Conservation (phyloP, 1,140 invertebrate species). For the Anthonomus grandis region DNA sequence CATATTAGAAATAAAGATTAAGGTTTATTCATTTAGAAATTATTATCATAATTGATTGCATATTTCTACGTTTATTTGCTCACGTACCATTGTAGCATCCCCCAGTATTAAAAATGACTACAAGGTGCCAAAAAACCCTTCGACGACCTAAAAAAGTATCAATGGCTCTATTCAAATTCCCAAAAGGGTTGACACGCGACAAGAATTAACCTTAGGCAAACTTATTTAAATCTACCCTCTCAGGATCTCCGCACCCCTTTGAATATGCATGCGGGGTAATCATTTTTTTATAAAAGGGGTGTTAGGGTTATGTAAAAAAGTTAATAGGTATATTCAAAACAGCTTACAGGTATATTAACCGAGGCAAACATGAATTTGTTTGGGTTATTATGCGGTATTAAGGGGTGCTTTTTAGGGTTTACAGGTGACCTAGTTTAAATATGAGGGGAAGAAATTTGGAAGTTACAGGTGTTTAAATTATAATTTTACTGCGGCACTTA, state of each 20-base stretch:
- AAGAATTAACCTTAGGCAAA: constrained; percentile 2
- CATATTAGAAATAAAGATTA: too few species aligned
- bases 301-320: constrained; percentile 16
- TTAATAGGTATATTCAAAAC: constrained; percentile 1
- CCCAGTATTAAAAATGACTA: too few species aligned
- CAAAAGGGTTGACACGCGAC: constrained; percentile 13
- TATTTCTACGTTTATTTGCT: too few species aligned
- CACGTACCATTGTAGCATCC: too few species aligned
- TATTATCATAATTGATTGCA: too few species aligned
- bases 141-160: too few species aligned
- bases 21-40: too few species aligned
- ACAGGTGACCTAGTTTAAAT: not conserved
- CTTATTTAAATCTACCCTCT: constrained; percentile 24
- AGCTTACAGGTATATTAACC: constrained; percentile 4
- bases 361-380: constrained; percentile 6
- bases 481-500: too few species aligned
- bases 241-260: constrained; percentile 6
- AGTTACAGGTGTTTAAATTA: not conserved
- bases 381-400: not conserved
- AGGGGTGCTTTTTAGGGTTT: not conserved
- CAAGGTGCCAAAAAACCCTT: too few species aligned
- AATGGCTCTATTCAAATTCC: too few species aligned
- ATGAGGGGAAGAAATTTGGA: not conserved
- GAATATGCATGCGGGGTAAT: constrained; percentile 10
- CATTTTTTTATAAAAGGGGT: not conserved